Percentiles rank a stretch among this genome's conserved stretches.
phyloP scores from a whole-genome alignment of 2,888 invertebrate species.

The Agrochola circellaris region DNA sequence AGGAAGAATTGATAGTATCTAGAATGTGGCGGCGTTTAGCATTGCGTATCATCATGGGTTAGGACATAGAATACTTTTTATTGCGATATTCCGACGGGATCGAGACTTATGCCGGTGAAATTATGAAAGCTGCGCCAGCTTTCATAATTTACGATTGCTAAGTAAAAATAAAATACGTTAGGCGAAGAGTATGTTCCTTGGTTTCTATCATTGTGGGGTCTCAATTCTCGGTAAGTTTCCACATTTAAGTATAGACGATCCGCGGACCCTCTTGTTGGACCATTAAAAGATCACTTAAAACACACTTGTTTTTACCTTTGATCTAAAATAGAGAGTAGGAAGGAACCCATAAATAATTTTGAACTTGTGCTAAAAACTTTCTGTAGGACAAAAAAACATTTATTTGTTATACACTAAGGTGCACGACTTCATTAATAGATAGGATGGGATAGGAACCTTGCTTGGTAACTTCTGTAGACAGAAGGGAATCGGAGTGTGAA shows the following conservation, averaged over 20 bases:
- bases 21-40: too few species aligned
- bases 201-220: constrained; percentile 20
- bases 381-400: constrained; percentile 14
- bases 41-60: too few species aligned
- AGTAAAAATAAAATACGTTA: not conserved
- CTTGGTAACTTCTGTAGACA: constrained; percentile 48
- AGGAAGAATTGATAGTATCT: too few species aligned
- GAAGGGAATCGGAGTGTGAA: constrained; percentile 58
- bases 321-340: constrained; percentile 43
- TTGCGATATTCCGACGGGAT: too few species aligned
- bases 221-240: constrained; percentile 18
- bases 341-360: constrained; percentile 66
- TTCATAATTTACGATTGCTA: not conserved
- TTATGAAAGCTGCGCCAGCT: too few species aligned
- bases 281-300: constrained; percentile 58
- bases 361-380: constrained; percentile 53
- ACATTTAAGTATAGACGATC: constrained; percentile 39
- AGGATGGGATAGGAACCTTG: constrained; percentile 13
- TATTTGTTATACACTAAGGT: constrained; percentile 20
- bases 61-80: too few species aligned
- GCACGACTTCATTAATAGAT: constrained; percentile 19
- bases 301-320: constrained; percentile 50
- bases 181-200: not conserved
- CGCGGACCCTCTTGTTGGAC: constrained; percentile 34
- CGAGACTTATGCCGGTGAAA: too few species aligned